Evolutionary conservation across 2,888 invertebrate genomes (phyloP).

Genomic region (Globia sparganii): DNA sequence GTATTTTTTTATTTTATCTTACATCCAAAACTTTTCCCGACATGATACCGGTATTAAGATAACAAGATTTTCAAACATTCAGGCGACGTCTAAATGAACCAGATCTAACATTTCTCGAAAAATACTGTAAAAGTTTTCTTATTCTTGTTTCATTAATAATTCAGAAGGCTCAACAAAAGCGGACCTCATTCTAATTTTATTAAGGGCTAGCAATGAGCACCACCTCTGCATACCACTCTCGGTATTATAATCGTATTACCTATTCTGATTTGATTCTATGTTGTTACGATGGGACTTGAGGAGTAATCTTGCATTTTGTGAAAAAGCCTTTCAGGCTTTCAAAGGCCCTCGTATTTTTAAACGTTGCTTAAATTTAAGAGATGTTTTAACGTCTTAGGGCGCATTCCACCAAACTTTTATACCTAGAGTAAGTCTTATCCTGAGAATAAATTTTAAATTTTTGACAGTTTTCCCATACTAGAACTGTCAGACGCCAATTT

Average conservation of each 20-base stretch:
- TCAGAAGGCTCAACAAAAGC: constrained; percentile 56
- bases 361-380: neutral
- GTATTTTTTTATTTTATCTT: constrained; percentile 49
- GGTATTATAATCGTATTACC: constrained; percentile 51
- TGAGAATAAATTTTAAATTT: too few relatives aligned
- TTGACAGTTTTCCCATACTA: too few relatives aligned
- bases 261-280: constrained; percentile 42
- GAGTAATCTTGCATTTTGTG: constrained; percentile 12
- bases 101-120: constrained; percentile 57
- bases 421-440: too few relatives aligned
- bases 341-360: constrained; percentile 2
- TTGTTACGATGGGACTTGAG: constrained; percentile 41
- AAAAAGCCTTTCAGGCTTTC: constrained; percentile 3
- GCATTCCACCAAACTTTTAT: too few relatives aligned
- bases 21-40: constrained; percentile 46
- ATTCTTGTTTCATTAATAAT: constrained; percentile 63
- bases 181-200: constrained; percentile 57
- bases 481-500: too few relatives aligned
- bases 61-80: constrained; percentile 63
- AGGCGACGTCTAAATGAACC: constrained; percentile 57
- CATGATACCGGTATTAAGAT: constrained; percentile 61
- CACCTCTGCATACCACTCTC: constrained; percentile 48
- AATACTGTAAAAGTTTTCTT: constrained; percentile 60
- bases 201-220: constrained; percentile 49
- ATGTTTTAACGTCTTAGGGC: neutral